Evolutionary conservation across 2,797 vertebrate species (phyloP).

Genomic region (Enteromius afrohamiltoni): DNA sequence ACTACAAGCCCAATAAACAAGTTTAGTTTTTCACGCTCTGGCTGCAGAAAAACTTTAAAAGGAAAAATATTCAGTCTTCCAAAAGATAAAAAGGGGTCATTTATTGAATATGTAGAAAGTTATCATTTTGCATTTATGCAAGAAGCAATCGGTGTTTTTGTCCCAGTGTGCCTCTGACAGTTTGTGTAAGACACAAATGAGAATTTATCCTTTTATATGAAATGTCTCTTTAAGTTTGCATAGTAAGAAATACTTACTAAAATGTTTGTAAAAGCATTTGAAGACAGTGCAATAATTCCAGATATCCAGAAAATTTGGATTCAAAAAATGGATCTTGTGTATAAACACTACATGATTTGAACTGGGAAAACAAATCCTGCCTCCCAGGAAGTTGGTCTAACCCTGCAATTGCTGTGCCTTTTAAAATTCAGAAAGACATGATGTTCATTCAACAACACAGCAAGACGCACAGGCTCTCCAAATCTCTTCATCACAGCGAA

Average conservation of each 20-base stretch:
- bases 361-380: not conserved
- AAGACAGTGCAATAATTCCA: not conserved
- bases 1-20: not conserved
- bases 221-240: not conserved
- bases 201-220: not conserved
- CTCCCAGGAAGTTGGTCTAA: constrained; percentile 4
- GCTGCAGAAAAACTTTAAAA: not conserved
- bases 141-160: not conserved
- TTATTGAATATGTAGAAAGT: not conserved
- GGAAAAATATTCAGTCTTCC: not conserved
- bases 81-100: not conserved
- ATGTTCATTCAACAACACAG: constrained; percentile 29
- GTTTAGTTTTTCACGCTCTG: not conserved
- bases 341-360: not conserved
- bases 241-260: not conserved
- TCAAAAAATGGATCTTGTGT: not conserved
- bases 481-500: constrained; percentile 24
- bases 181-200: not conserved
- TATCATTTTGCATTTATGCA: not conserved
- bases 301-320: not conserved
- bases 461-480: not conserved
- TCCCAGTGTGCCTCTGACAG: not conserved
- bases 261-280: not conserved
- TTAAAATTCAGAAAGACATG: not conserved
- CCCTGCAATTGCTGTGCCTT: not conserved